phyloP scores from a whole-genome alignment of 2,888 invertebrate genomes.

The Griposia aprilina region DNA sequence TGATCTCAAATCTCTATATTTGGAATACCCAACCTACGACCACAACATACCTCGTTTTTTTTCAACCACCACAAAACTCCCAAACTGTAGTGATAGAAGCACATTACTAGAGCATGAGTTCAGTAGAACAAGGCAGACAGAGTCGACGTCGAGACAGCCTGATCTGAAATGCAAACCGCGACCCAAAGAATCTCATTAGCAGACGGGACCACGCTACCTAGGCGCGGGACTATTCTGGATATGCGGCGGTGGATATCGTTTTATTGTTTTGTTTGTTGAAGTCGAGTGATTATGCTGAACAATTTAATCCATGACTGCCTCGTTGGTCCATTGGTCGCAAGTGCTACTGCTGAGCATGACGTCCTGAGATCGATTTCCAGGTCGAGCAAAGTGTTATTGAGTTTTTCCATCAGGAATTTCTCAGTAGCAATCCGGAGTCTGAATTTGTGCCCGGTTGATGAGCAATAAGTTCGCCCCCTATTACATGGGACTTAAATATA shows the following conservation, averaged over 20 bases:
- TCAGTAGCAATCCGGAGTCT: too few relatives aligned
- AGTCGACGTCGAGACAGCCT: slow-evolving; percentile 73
- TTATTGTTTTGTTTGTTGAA: background rate
- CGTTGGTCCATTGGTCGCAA: too few relatives aligned
- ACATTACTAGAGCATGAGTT: slow-evolving; percentile 80
- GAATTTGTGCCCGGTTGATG: too few relatives aligned
- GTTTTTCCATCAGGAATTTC: too few relatives aligned
- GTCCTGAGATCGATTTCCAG: too few relatives aligned
- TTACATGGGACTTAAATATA: too few relatives aligned
- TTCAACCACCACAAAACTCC: background rate
- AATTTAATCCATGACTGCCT: too few relatives aligned
- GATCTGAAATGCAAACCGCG: slow-evolving; percentile 90
- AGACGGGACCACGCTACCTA: slow-evolving; percentile 81
- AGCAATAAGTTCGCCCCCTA: too few relatives aligned
- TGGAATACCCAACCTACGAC: background rate
- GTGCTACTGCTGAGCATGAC: too few relatives aligned
- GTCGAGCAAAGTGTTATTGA: too few relatives aligned
- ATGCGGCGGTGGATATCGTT: background rate
- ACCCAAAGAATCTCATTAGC: slow-evolving; percentile 90
- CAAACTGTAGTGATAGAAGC: slow-evolving; percentile 53
- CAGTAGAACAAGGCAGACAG: slow-evolving; percentile 71
- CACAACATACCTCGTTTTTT: background rate
- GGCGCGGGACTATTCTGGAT: slow-evolving; percentile 76
- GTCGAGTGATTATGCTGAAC: too few relatives aligned
- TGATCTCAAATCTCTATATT: background rate